Evolutionary conservation across 2,797 vertebrate genomes (phyloP).

Genomic region (Botia kubotai): DNA sequence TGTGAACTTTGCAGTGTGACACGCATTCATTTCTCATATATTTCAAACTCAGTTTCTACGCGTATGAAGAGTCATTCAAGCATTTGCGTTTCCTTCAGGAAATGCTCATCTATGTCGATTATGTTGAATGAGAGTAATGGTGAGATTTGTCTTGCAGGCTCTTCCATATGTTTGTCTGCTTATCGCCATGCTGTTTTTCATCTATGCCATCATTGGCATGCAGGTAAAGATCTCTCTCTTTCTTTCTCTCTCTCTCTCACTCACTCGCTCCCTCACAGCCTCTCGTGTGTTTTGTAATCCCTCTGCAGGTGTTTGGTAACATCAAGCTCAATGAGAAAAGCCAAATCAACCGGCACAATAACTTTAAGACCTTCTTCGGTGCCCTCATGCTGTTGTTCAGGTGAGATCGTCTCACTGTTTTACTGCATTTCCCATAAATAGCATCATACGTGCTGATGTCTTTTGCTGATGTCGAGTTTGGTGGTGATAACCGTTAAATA

Average conservation of each 20-base stretch:
- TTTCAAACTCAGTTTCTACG: too few relatives aligned
- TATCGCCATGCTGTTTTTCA: constrained; percentile 99
- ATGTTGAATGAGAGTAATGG: neutral
- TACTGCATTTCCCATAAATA: too few relatives aligned
- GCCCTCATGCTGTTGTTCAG: constrained; percentile 98
- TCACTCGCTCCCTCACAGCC: neutral
- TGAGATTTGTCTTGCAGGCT: constrained; percentile 75
- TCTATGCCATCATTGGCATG: constrained; percentile 99
- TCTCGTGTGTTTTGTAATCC: too few relatives aligned
- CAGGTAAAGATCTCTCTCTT: constrained; percentile 83
- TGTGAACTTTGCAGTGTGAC: too few relatives aligned
- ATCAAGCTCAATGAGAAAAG: constrained; percentile 92
- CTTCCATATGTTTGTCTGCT: constrained; percentile 96
- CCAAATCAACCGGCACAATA: constrained; percentile 97
- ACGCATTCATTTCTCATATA: too few relatives aligned
- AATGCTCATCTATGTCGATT: too few relatives aligned
- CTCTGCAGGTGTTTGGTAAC: constrained; percentile 92
- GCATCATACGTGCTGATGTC: too few relatives aligned
- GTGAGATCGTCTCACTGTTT: constrained; percentile 68
- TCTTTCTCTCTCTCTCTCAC: neutral
- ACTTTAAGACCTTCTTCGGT: constrained; percentile 94
- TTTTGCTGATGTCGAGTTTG: too few relatives aligned
- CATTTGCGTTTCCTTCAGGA: too few relatives aligned
- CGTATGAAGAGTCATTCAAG: too few relatives aligned
- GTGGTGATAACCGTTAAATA: too few relatives aligned